Base-by-base conservation (phyloP, 2,797 vertebrate species). In the Lepus townsendii region DNA sequence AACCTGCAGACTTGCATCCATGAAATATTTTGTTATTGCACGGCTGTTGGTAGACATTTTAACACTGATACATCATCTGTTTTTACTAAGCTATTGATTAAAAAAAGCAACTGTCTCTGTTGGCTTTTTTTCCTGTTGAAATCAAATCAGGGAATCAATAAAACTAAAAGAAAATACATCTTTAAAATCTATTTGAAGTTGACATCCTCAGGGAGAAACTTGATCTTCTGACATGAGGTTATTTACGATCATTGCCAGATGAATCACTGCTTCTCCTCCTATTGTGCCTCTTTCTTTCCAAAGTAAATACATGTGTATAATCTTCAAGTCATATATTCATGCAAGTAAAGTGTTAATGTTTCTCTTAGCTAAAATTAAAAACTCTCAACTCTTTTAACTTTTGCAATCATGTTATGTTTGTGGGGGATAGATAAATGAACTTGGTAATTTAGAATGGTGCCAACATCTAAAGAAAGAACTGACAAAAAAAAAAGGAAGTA, bases 71-170 rank as follows among this genome's bases (percentile, higher is more conserved):
- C n/a, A 88, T 68, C 38, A 83, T 87, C 76, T 95, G 75, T 84
- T 94, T 96, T 91, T 88, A 83, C 80, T 88, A 90, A 96, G 22
- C 62, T 54, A 90, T 85, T 95, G 88, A 94, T 91, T 95, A 93
- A 94, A 91, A 93, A 75, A 62, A 96, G 88, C 3, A 0, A 84
- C 76, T 83, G 80, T 38, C 73, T 69, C 50, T 90, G 30, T 83
- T 84, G 76, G 20, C 38, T 87, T 89, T 82, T 89, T 91, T 95
- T 69, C 89, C 12, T 69, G n/a, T 47, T 82, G 86, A 95, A 95
- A 93, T 83, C 54, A 95, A 94, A 76, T 93, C 76, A 96, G 54
- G 32, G 20, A 92, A 88, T 95, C 80, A 88, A 95, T 91, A 82
- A 88, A 91, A 87, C 47, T 50, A 88, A 78, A 90, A 85, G 60